Base-by-base conservation (phyloP, 1,140 invertebrate species). In the Aleiodes sp. region DNA sequence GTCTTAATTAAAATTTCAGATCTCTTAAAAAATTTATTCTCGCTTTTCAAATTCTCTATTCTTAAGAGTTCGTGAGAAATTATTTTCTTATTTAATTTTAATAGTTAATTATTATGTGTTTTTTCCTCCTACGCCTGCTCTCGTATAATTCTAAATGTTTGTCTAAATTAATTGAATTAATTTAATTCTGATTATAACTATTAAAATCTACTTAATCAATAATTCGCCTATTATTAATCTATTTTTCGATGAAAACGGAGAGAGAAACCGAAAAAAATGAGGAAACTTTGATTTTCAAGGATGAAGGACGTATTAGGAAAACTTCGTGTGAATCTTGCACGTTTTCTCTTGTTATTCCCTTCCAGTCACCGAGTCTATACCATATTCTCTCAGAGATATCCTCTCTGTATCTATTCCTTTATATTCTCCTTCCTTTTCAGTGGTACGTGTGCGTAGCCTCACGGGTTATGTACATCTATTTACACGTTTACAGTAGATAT, bases 401-500 rank as follows among this genome's bases (percentile, higher is more conserved):
- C 31, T 39, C 4, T 9, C 60, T 21, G 46, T 63, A 26, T 52
- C 59, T 26, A 21, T 39, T 35, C 26, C 33, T 28, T 8, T 19
- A 31, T 46, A 41, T 57, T 16, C 35, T 19, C 43, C 19, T 60
- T 59, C 46, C 24, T 31, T 60, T 29, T 12, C 46, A n/a, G n/a
- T 62, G 19, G 24, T 64, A 31, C 61, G 60, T 70, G n/a, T 56
- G 41, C 12, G 26, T 65, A 19, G 24, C 16, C 14, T 14, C 61
- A 59, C 28, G 64, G 61, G 66, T 52, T 78, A 78, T 76, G 71
- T 78, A 77, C 78, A 78, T 61, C 75, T 80, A 78, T 80, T 80
- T 78, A 78, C 78, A 78, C 73, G 57, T 61, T 69, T 33, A 60
- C 29, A n/a, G n/a, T n/a, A n/a, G 9, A 21, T 10, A 24, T 56